Percentiles rank a stretch among this genome's conserved stretches.
Conservation (phyloP, 2,888 invertebrate species). For the Tridacna gigas region DNA sequence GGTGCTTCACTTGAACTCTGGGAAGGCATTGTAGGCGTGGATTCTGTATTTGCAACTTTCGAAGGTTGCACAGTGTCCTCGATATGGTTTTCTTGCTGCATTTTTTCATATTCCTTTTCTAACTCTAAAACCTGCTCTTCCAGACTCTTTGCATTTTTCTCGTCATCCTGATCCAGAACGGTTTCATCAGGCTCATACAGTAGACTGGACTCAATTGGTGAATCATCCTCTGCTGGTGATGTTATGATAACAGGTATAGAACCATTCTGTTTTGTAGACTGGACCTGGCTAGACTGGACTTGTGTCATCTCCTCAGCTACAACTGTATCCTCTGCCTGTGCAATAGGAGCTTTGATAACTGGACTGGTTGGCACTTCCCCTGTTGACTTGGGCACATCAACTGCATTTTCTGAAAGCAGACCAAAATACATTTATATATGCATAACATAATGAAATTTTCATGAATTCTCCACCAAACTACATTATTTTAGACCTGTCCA, state of each 20-base stretch:
- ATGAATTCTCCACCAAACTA: too few species aligned
- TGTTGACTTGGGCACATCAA: slow-evolving; percentile 63
- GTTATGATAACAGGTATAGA: slow-evolving; percentile 66
- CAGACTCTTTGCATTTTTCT: slow-evolving; percentile 68
- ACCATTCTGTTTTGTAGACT: slow-evolving; percentile 69
- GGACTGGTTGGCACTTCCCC: slow-evolving; percentile 64
- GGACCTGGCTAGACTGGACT: slow-evolving; percentile 31
- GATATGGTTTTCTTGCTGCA: slow-evolving; percentile 68
- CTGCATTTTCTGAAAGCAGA: slow-evolving; percentile 69
- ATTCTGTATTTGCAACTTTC: slow-evolving; percentile 44
- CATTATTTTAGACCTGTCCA: too few species aligned
- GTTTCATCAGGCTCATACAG: slow-evolving; percentile 71
- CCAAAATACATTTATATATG: background rate
- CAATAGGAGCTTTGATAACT: slow-evolving; percentile 67
- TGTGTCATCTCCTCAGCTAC: slow-evolving; percentile 61
- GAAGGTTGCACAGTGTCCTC: slow-evolving; percentile 46
- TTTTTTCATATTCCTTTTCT: slow-evolving; percentile 73
- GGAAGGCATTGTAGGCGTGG: slow-evolving; percentile 25
- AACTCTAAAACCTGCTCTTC: slow-evolving; percentile 79
- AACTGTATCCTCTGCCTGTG: slow-evolving; percentile 47
- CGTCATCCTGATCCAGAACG: slow-evolving; percentile 69
- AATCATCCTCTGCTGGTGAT: slow-evolving; percentile 37
- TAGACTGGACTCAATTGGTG: slow-evolving; percentile 54
- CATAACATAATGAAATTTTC: too few species aligned
- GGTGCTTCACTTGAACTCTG: slow-evolving; percentile 30